These are phyloP conservation scores for Taenioides sp. DNA, from an alignment of 2,797 vertebrate species.

Conservation along the genomic window DNA sequence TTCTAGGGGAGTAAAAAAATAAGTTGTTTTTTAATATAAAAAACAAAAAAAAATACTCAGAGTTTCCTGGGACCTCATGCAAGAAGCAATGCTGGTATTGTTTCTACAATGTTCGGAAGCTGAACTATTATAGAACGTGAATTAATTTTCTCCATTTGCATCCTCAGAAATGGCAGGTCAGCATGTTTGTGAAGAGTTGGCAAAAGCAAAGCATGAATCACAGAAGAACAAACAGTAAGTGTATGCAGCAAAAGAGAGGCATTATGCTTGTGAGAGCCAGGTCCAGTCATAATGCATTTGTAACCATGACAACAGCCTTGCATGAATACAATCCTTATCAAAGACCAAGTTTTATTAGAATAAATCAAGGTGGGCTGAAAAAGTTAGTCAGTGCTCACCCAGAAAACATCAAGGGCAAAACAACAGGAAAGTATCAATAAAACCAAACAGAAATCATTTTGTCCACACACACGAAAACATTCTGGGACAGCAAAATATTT, in stretches of 20 bases:
- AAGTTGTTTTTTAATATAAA: background rate
- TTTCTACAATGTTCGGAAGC: background rate
- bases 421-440: background rate
- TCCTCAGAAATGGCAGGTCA: constrained; percentile 11
- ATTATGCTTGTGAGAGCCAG: constrained; percentile 12
- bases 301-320: constrained; percentile 15
- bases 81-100: background rate
- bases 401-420: background rate
- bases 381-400: background rate
- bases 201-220: constrained; percentile 7
- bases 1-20: background rate
- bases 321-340: constrained; percentile 11
- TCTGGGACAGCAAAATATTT: no score
- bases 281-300: constrained; percentile 13
- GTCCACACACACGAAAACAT: background rate
- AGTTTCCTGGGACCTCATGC: background rate
- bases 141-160: constrained; percentile 5
- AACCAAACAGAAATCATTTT: background rate
- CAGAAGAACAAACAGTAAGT: constrained; percentile 8
- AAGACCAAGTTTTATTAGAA: background rate
- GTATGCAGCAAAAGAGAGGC: constrained; percentile 4
- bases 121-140: background rate
- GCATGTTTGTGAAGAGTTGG: constrained; percentile 1
- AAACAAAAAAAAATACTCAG: background rate
- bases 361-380: background rate